Conservation (phyloP, 2,888 invertebrate species). For the Ptilodon capucinus region DNA sequence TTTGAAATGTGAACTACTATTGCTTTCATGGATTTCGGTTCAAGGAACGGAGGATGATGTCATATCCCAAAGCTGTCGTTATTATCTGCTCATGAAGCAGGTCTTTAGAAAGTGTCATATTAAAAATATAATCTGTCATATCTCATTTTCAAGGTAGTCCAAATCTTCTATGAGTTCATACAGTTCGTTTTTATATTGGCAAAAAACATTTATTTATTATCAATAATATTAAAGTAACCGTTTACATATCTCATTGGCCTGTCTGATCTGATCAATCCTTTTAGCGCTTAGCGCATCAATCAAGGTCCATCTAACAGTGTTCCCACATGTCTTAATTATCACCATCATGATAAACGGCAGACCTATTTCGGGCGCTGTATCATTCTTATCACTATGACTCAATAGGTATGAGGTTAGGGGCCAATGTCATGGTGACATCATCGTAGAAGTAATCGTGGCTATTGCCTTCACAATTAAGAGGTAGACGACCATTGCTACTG, state of each 20-base stretch:
- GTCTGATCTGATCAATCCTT: conserved; percentile 4
- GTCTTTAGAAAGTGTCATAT: too few relatives aligned
- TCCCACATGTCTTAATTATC: conserved; percentile 23
- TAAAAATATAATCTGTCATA: too few relatives aligned
- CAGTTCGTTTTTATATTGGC: too few relatives aligned
- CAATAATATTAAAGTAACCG: neutral
- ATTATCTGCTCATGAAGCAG: neutral
- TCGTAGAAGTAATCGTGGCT: conserved; percentile 34
- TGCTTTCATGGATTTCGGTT: neutral
- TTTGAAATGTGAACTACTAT: neutral
- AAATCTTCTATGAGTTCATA: too few relatives aligned
- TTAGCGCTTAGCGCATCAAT: conserved; percentile 6
- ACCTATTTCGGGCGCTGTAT: conserved; percentile 35
- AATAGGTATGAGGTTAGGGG: conserved; percentile 42
- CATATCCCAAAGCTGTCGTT: neutral
- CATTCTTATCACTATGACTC: conserved; percentile 42
- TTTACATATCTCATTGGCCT: neutral
- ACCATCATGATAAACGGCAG: conserved; percentile 16
- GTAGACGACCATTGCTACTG: conserved; percentile 28
- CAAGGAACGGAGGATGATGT: neutral
- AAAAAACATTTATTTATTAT: too few relatives aligned
- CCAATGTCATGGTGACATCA: conserved; percentile 42
- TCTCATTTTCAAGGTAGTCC: too few relatives aligned
- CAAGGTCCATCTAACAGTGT: conserved; percentile 8
- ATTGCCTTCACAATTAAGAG: conserved; percentile 40